A percentile compares a stretch with the other conserved stretches of the same genome.
Conservation (phyloP, 2,113 vertebrate species). For the Anoplopoma fimbria region DNA sequence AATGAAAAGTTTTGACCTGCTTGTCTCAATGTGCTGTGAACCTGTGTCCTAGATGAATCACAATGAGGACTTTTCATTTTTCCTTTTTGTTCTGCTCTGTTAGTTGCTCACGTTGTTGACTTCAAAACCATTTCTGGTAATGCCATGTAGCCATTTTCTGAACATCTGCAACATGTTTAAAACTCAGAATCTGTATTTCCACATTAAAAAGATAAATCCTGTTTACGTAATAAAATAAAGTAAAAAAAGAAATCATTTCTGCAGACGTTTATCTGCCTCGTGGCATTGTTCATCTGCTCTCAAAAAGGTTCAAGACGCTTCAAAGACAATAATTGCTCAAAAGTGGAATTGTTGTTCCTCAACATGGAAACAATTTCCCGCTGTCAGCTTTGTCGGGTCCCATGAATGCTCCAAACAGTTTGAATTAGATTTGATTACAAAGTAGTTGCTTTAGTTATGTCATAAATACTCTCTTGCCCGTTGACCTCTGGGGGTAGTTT, state of each 20-base stretch:
- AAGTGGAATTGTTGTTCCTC: constrained; percentile 53
- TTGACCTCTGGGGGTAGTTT: constrained; percentile 17
- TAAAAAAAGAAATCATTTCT: constrained; percentile 50
- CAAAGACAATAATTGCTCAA: constrained; percentile 45
- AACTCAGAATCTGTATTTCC: constrained; percentile 42
- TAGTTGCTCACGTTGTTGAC: background rate
- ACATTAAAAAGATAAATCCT: constrained; percentile 70
- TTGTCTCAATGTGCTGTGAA: background rate
- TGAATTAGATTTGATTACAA: constrained; percentile 76
- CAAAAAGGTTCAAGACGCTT: constrained; percentile 71
- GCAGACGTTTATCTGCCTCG: constrained; percentile 66
- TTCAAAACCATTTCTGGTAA: background rate
- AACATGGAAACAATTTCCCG: constrained; percentile 75
- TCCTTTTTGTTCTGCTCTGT: background rate
- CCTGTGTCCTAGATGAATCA: background rate
- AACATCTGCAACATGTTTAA: constrained; percentile 74
- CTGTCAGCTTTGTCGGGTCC: constrained; percentile 64
- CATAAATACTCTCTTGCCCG: constrained; percentile 53
- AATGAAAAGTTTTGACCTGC: background rate
- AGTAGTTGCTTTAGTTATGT: constrained; percentile 53
- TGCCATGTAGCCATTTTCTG: constrained; percentile 14
- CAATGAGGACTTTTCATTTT: background rate
- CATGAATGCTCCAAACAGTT: constrained; percentile 49
- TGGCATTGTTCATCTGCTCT: constrained; percentile 65
- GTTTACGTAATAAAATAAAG: constrained; percentile 51